Conservation (phyloP, 92 coral and sea anemone genomes). For the Bergia sp. region DNA sequence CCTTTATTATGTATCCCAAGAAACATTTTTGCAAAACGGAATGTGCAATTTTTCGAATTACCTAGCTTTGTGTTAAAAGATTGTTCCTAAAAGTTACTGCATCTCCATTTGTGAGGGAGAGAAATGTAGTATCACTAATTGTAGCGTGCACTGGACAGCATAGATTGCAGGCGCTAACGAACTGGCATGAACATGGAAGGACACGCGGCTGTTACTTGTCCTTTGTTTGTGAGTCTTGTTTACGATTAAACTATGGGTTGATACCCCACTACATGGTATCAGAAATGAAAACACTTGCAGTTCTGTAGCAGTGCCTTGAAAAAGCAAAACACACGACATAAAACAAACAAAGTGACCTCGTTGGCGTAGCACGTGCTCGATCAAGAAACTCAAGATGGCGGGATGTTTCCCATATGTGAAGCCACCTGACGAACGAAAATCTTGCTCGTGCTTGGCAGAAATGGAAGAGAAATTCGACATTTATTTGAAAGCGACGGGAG, state of each 20-base stretch:
- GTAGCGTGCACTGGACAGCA: no score
- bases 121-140: no score
- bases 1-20: no score
- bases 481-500: conserved; percentile 41
- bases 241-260: background rate
- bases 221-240: background rate
- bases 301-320: background rate
- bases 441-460: conserved; percentile 50
- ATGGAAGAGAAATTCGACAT: conserved; percentile 50
- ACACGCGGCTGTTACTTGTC: no score
- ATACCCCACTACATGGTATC: background rate
- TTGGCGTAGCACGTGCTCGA: conserved; percentile 3
- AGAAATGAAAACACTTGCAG: background rate
- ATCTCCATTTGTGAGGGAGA: no score
- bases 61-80: no score
- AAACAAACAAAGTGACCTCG: background rate
- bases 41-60: no score
- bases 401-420: conserved; percentile 35
- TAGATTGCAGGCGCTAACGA: no score
- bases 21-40: no score
- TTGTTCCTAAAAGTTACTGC: no score
- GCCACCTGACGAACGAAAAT: conserved; percentile 44
- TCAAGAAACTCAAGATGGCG: background rate
- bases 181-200: no score
- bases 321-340: background rate